Evolutionary conservation across 1,140 invertebrate species (phyloP), one percentile per base, ranked within the genome.

Genomic region (Danaus melanippus): DNA sequence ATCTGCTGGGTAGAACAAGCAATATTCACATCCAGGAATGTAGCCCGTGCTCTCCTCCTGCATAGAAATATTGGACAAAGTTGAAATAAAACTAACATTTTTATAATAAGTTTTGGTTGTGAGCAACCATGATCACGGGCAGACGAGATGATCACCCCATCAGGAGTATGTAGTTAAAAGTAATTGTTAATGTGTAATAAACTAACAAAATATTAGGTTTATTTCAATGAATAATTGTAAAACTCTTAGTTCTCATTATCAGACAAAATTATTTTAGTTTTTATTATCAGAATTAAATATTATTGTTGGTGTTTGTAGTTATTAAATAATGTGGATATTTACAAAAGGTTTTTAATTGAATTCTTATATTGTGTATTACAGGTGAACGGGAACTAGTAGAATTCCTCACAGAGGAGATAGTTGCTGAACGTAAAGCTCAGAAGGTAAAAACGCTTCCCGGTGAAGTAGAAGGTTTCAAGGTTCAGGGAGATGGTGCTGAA

Each of bases 341-440:
- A 32, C 0, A 32, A 7, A 32, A 32, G 21, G 21, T 32, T 32
- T 32, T 32, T 32, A n/a, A 32, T 32, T 0, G 2, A 32, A 32
- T 32, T 32, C 21, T 32, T 32, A 32, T 32, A 7, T 32, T 32
- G n/a, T 8, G 21, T 46, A 12, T 50, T 66, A 32, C 60, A 96
- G 95, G 92, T 69, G 95, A 97, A 81, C 90, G 92, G 63, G 95
- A 97, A 75, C 85, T 97, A 40, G 91, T 95, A 0, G 93, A 95
- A 75, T 97, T 97, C 74, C 81, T 97, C 0, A 92, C 92, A 5
- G 95, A 97, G 80, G 96, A 97, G 88, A 97, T 97, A 58, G 88
- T 93, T 50, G 93, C 94, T 0, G 96, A 97, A 79, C 92, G 92
- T 60, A 95, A 96, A 79, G 90, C 92, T 8, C 92, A 92, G 63